phyloP scores from a whole-genome alignment of 2,888 invertebrate species.

The Zaprionus obscuricornis region DNA sequence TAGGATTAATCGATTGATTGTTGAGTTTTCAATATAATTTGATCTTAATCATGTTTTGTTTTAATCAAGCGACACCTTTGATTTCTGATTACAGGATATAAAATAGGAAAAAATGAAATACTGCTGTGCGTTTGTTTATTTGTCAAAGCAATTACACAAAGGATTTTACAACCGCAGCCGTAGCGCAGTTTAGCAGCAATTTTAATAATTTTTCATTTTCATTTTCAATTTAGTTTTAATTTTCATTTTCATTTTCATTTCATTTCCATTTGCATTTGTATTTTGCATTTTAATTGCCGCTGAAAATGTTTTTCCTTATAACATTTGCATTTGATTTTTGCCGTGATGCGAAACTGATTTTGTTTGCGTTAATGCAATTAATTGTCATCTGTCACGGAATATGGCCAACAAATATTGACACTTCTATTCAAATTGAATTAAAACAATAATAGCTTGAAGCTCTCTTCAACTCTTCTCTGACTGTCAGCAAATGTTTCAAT shows the following conservation, averaged over 20 bases:
- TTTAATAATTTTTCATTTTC: constrained; percentile 41
- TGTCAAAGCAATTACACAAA: constrained; percentile 38
- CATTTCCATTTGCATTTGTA: constrained; percentile 37
- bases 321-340: constrained; percentile 22
- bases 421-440: constrained; percentile 60
- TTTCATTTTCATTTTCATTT: constrained; percentile 42
- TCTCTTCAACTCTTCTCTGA: neutral
- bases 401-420: constrained; percentile 56
- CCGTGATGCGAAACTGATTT: constrained; percentile 37
- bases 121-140: constrained; percentile 30
- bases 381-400: constrained; percentile 33
- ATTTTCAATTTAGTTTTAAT: too few species aligned
- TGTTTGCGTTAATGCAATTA: constrained; percentile 50
- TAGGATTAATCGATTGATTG: too few species aligned
- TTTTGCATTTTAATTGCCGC: too few species aligned
- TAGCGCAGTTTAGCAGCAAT: constrained; percentile 18
- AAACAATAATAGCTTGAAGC: constrained; percentile 44
- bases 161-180: constrained; percentile 11
- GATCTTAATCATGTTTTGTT: too few species aligned
- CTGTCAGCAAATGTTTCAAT: neutral
- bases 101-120: constrained; percentile 1
- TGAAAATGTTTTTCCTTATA: constrained; percentile 28
- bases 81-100: too few species aligned
- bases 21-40: too few species aligned
- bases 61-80: too few species aligned